Evolutionary conservation across 2,797 vertebrate species (phyloP).

Genomic region (Sebastes itinus): DNA sequence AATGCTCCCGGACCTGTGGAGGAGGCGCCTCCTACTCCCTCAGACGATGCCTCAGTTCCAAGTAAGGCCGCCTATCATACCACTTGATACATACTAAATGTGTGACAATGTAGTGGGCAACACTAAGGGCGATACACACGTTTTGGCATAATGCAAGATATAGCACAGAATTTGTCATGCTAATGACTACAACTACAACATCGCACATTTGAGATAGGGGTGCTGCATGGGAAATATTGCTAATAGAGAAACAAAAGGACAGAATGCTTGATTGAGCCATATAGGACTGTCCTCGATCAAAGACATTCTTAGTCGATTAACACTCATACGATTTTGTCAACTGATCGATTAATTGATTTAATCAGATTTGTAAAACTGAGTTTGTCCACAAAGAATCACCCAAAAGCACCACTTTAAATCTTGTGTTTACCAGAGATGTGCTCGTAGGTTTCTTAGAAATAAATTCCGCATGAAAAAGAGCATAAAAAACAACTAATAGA

Average conservation of each 20-base stretch:
- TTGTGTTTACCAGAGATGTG: too few relatives aligned
- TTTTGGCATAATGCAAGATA: background rate
- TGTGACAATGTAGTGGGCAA: background rate
- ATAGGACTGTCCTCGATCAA: too few relatives aligned
- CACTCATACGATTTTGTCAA: too few relatives aligned
- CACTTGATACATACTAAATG: background rate
- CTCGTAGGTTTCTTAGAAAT: too few relatives aligned
- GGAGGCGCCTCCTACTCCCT: constrained; percentile 96
- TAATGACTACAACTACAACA: background rate
- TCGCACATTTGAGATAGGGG: background rate
- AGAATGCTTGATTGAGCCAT: too few relatives aligned
- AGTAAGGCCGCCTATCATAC: constrained; percentile 79
- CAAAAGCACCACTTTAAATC: too few relatives aligned
- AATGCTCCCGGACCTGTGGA: constrained; percentile 95
- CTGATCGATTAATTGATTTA: too few relatives aligned
- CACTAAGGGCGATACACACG: background rate
- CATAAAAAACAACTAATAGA: accelerated
- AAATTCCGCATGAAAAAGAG: too few relatives aligned
- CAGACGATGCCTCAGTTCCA: constrained; percentile 93
- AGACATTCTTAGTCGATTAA: too few relatives aligned
- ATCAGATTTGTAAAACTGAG: too few relatives aligned
- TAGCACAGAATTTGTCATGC: background rate
- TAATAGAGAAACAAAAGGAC: too few relatives aligned
- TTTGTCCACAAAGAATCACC: too few relatives aligned
- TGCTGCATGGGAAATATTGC: background rate